phyloP scores from a whole-genome alignment of 2,113 vertebrate genomes.

The Arizona elegans region DNA sequence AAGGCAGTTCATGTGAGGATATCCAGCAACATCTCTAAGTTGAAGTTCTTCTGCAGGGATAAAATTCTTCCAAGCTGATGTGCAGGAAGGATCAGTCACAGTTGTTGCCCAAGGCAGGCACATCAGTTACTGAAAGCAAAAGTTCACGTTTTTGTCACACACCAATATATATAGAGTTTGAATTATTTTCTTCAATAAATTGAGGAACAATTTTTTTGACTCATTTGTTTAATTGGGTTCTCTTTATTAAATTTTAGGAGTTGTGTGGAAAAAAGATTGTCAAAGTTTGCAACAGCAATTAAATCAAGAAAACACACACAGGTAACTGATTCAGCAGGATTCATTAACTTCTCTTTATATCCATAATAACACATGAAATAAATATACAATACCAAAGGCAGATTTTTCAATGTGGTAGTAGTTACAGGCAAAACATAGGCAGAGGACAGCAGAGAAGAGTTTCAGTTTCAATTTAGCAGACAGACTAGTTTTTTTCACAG shows the following conservation, averaged over 20 bases:
- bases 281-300: too few species aligned
- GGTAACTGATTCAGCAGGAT: too few species aligned
- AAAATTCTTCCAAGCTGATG: background rate
- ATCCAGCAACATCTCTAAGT: background rate
- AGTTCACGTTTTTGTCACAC: background rate
- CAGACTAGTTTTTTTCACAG: too few species aligned
- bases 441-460: too few species aligned
- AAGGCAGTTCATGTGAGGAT: background rate
- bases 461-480: too few species aligned
- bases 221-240: background rate
- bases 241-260: background rate
- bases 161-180: background rate
- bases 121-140: background rate
- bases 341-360: too few species aligned
- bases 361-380: too few species aligned
- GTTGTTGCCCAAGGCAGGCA: background rate
- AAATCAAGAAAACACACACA: too few species aligned
- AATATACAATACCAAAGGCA: too few species aligned
- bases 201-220: background rate
- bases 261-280: background rate
- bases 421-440: too few species aligned
- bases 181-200: background rate
- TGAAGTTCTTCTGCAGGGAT: background rate
- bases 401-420: too few species aligned
- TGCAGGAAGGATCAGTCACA: background rate